Percentiles rank a stretch among this genome's conserved stretches.
Conservation (phyloP, 2,888 invertebrate genomes). For the Aromia moschata region DNA sequence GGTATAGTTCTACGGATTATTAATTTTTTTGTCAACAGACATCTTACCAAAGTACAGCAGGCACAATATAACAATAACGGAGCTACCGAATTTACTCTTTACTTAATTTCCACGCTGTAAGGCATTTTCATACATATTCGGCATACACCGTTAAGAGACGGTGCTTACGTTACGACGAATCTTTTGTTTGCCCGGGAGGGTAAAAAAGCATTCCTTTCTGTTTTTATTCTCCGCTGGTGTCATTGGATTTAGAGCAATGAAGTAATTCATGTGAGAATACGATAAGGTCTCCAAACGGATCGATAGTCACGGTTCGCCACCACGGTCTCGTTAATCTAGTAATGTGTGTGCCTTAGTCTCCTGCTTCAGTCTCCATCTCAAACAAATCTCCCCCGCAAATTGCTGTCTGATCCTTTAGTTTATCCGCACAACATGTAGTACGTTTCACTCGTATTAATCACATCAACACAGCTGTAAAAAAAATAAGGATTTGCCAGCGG, state of each 20-base stretch:
- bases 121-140: no score
- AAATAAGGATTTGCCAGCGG: no score
- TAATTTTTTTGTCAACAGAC: no score
- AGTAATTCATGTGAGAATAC: slow-evolving; percentile 59
- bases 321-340: slow-evolving; percentile 47
- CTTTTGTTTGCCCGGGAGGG: no score
- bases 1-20: no score
- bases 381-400: slow-evolving; percentile 36
- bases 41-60: no score
- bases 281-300: slow-evolving; percentile 55
- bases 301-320: slow-evolving; percentile 55
- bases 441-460: slow-evolving; percentile 17
- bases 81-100: no score
- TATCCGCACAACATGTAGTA: slow-evolving; percentile 35
- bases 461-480: no score
- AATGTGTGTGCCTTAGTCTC: slow-evolving; percentile 49
- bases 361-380: slow-evolving; percentile 18
- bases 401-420: slow-evolving; percentile 40
- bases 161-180: no score
- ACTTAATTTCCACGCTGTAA: no score
- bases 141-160: no score
- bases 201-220: slow-evolving; percentile 2
- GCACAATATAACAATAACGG: no score
- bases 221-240: slow-evolving; percentile 13
- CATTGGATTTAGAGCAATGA: slow-evolving; percentile 43